Conservation (phyloP, 1,140 invertebrate genomes). For the Drosophila parvula region DNA sequence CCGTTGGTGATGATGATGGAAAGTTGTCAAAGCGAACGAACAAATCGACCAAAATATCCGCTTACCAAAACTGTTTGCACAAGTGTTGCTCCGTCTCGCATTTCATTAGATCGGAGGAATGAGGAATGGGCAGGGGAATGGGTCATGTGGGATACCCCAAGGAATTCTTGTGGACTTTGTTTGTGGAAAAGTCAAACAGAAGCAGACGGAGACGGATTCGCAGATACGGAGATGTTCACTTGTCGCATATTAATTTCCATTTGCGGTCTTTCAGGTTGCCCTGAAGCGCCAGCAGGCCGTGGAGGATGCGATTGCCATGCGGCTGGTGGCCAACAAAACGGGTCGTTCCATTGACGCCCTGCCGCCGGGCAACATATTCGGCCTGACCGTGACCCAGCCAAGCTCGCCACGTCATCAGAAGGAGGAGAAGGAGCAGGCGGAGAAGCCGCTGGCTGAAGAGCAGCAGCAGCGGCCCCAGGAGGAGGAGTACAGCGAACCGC, state of each 20-base stretch:
- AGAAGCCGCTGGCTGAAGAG: neutral
- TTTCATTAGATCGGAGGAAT: constrained; percentile 48
- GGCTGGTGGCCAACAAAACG: constrained; percentile 94
- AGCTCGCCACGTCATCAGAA: constrained; percentile 60
- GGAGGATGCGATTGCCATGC: constrained; percentile 97
- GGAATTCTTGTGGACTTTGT: constrained; percentile 61
- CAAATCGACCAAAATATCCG: constrained; percentile 81
- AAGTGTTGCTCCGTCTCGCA: constrained; percentile 73
- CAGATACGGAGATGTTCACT: constrained; percentile 53
- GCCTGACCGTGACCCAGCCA: constrained; percentile 90
- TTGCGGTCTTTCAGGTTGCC: constrained; percentile 90
- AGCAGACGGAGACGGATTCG: constrained; percentile 25
- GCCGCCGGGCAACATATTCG: constrained; percentile 96
- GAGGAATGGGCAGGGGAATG: neutral
- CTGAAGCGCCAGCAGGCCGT: constrained; percentile 98
- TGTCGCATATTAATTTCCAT: constrained; percentile 84
- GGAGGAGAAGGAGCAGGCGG: constrained; percentile 1
- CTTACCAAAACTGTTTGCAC: constrained; percentile 79
- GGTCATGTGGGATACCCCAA: constrained; percentile 36
- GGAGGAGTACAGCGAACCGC: constrained; percentile 23
- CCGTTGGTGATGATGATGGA: constrained; percentile 71
- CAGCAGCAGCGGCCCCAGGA: neutral
- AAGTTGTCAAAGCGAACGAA: constrained; percentile 74
- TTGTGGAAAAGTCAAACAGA: constrained; percentile 66
- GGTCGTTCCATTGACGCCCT: constrained; percentile 92